Evolutionary conservation across 2,888 invertebrate genomes (phyloP), one percentile per base, ranked within the genome.

Genomic region (Pardosa pseudoannulata): DNA sequence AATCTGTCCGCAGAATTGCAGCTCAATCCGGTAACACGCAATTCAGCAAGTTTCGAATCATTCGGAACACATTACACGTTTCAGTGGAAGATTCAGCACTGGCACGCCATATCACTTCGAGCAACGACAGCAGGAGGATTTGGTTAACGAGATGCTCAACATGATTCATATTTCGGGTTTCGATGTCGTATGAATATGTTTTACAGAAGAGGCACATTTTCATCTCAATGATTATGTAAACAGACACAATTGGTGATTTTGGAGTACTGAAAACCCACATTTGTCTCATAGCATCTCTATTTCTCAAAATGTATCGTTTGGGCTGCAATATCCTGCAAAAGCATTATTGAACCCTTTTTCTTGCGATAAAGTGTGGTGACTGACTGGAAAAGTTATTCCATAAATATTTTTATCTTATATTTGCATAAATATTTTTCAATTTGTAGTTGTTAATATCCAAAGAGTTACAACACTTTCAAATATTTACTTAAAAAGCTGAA

Each of bases 331-430:
- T 50, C 56, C 56, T 56, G 56, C 32, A 72, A 72, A 72, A 11
- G 72, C 31, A 16, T 72, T 50, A 72, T 50, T 72, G n/a, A 19
- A n/a, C 7, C 31, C 72, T 56, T 72, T 72, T 72, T 29, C 46
- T 72, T 46, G 13, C 50, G 1, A 29, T 11, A 72, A 72, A 72
- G 3, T n/a, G 50, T 31, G 50, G 29, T 31, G 19, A 50, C 31
- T 50, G 50, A 72, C 29, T n/a, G 0, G 23, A n/a, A n/a, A n/a
- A n/a, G n/a, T n/a, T n/a, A n/a, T n/a, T n/a, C n/a, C n/a, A n/a
- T n/a, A n/a, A n/a, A n/a, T n/a, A n/a, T n/a, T n/a, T n/a, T n/a
- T n/a, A n/a, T n/a, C n/a, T n/a, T n/a, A n/a, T n/a, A n/a, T n/a
- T n/a, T n/a, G n/a, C n/a, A n/a, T n/a, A n/a, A n/a, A n/a, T n/a